Evolutionary conservation across 2,888 invertebrate species (phyloP).

Genomic region (Ormia ochracea): DNA sequence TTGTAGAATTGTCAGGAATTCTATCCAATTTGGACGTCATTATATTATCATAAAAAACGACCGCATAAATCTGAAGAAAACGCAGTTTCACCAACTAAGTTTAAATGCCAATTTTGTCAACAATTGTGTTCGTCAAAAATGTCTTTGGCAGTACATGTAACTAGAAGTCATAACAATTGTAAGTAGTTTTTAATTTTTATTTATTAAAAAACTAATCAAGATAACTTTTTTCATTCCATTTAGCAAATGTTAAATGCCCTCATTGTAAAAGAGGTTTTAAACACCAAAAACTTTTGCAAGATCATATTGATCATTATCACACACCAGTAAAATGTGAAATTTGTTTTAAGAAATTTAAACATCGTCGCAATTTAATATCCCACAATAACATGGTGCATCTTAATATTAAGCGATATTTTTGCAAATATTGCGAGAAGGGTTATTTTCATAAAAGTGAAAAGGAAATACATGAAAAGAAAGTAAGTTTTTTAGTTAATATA

Average conservation of each 20-base stretch:
- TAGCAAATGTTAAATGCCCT: slow-evolving; percentile 68
- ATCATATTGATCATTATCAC: slow-evolving; percentile 70
- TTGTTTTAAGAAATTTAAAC: slow-evolving; percentile 71
- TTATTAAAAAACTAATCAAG: not conserved
- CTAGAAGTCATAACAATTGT: slow-evolving; percentile 75
- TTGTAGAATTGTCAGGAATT: slow-evolving; percentile 69
- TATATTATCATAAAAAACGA: slow-evolving; percentile 71
- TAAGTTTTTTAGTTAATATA: slow-evolving; percentile 46
- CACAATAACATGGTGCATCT: slow-evolving; percentile 72
- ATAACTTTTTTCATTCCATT: not conserved
- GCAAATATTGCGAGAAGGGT: slow-evolving; percentile 71
- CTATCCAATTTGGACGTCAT: slow-evolving; percentile 71
- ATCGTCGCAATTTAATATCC: slow-evolving; percentile 69
- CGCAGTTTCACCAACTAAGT: not conserved
- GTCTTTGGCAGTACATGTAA: slow-evolving; percentile 74
- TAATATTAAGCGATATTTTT: slow-evolving; percentile 71
- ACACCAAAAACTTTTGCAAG: slow-evolving; percentile 66
- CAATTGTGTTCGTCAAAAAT: slow-evolving; percentile 71
- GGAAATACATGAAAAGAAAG: slow-evolving; percentile 68
- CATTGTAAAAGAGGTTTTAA: slow-evolving; percentile 68
- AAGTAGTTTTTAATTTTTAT: slow-evolving; percentile 47
- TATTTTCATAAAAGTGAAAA: slow-evolving; percentile 74
- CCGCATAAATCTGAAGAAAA: slow-evolving; percentile 18
- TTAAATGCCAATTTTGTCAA: slow-evolving; percentile 72
- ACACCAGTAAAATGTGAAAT: slow-evolving; percentile 68